Base-by-base conservation (phyloP, 2,888 invertebrate genomes). In the Argyra leucocephala region DNA sequence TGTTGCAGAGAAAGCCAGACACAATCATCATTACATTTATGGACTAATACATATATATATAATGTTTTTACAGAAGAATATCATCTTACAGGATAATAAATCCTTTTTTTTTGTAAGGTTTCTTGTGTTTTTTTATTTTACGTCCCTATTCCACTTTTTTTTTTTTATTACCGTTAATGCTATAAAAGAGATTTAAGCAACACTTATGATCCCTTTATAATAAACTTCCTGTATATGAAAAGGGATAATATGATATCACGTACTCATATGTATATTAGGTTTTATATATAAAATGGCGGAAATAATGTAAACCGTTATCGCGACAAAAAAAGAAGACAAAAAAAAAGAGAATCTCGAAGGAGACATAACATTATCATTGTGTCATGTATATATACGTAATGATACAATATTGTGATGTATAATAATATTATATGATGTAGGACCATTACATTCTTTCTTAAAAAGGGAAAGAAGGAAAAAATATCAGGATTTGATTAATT, bases 131-230 rank as follows among this genome's bases (percentile, higher is more conserved):
- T 48, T 48, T 18, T 48, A 12, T n/a, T n/a, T 2, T n/a, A 6
- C 7, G 1, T 48, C 12, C n/a, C 31, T 31, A 12, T 31, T 10
- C 31, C 48, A 18, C 48, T 48, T 48, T 48, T 15, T 48, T 48
- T 18, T 48, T 15, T 48, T 10, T 15, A 48, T 18, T 48, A 5
- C 18, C 48, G 12, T 48, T 9, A 18, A 18, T 48, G 48, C 15
- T 48, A 48, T 48, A 48, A 48, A 15, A 10, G 10, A 48, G 5
- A 48, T 48, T 48, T 48, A 15, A 48, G 48, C 18, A 48, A 48
- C 48, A 48, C 48, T 48, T 48, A 48, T 48, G 48, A 48, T 48
- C 48, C 48, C n/a, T 48, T 48, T 48, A 48, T 48, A 18, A 48
- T 48, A 48, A 48, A 48, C 48, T 48, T 48, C 48, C n/a, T 48